Evolutionary conservation across 1,140 invertebrate genomes (phyloP).

Genomic region (Panulirus ornatus): DNA sequence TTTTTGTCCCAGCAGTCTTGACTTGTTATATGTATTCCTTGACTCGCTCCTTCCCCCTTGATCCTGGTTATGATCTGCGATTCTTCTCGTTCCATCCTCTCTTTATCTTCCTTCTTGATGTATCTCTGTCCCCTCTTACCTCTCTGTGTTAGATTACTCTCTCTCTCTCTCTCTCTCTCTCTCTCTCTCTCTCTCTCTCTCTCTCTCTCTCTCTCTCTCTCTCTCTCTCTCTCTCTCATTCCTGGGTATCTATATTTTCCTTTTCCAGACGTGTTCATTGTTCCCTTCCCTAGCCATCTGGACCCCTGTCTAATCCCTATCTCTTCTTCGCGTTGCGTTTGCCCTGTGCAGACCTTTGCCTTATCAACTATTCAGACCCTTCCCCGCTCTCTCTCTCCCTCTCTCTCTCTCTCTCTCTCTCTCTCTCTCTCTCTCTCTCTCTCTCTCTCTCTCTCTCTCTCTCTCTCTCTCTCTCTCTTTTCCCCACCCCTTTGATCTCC

Average conservation of each 20-base stretch:
- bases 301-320: background rate
- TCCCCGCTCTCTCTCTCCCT: no score
- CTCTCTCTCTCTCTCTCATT: background rate
- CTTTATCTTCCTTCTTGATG: background rate
- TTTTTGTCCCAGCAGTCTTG: no score
- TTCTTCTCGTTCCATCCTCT: no score
- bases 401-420: background rate
- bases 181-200: conserved; percentile 25
- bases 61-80: background rate
- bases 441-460: background rate
- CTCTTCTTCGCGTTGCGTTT: background rate
- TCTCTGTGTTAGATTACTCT: background rate
- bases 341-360: background rate
- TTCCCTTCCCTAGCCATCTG: background rate
- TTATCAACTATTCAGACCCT: background rate
- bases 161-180: background rate
- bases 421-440: background rate
- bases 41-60: background rate
- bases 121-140: background rate
- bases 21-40: background rate
- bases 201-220: conserved; percentile 28
- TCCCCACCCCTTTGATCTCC: no score
- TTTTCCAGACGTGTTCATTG: background rate
- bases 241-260: background rate
- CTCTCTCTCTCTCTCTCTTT: background rate